These are phyloP conservation scores for Diaprepes abbreviatus DNA, from an alignment of 2,888 invertebrate species.

Conservation along the genomic window DNA sequence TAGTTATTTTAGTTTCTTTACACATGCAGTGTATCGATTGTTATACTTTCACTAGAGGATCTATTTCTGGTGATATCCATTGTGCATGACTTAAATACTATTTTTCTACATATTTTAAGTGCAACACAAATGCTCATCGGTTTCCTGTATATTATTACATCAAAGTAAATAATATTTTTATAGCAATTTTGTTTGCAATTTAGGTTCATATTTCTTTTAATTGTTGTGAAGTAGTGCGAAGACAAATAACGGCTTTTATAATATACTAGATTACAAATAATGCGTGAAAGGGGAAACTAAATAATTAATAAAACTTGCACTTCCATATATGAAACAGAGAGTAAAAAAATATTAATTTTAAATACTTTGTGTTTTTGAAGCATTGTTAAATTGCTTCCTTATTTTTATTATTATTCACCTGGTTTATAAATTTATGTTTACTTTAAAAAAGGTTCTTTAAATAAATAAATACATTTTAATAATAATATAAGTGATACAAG, in stretches of 20 bases:
- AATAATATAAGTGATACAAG: too few species aligned
- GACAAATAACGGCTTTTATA: constrained; percentile 28
- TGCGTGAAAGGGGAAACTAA: not conserved
- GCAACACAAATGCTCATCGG: constrained; percentile 43
- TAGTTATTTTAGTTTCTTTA: constrained; percentile 44
- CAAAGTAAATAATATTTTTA: constrained; percentile 42
- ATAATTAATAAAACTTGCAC: not conserved
- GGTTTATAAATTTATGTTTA: too few species aligned
- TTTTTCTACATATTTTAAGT: constrained; percentile 29
- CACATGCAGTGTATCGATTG: constrained; percentile 45
- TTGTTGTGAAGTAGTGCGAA: constrained; percentile 44
- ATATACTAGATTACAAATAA: constrained; percentile 1
- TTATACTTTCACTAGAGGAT: constrained; percentile 44
- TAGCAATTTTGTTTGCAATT: constrained; percentile 41
- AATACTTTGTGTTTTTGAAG: too few species aligned
- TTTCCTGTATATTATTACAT: constrained; percentile 44
- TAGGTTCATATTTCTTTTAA: constrained; percentile 39
- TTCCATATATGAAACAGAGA: not conserved
- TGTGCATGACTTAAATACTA: constrained; percentile 38
- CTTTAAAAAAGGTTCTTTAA: too few species aligned
- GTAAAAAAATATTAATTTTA: too few species aligned
- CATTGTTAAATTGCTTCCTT: too few species aligned
- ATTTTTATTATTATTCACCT: too few species aligned
- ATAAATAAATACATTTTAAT: too few species aligned
- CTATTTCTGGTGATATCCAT: constrained; percentile 43